Evolutionary conservation across 2,113 vertebrate species (phyloP), one percentile per base, ranked within the genome.

Genomic region (Gracilinanus agilis): DNA sequence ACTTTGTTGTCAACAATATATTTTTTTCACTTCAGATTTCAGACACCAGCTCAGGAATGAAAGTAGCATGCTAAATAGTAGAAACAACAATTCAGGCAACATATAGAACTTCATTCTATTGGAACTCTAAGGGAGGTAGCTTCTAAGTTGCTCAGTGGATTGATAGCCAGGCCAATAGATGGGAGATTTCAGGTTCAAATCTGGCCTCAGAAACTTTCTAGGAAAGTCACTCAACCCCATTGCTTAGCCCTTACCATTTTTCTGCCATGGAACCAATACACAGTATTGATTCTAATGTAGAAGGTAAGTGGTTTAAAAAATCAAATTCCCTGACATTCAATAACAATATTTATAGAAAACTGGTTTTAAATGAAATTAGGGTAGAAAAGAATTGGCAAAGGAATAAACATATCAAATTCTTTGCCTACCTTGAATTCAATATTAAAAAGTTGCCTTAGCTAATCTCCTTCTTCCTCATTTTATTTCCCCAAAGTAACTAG

Each of bases 1-100:
- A 97, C 93, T 94, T 92, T 95, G 94, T 96, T 96, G 95, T 96
- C 95, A 95, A 83, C 88, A 91, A 92, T 88, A 67, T 92, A 91
- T 94, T 95, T 92, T 94, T 49, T 49, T 49, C 49, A 10, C 55
- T 49, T 90, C 91, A 96, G 54, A 92, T 91, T 93, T 88, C 54
- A 91, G 88, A 91, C 83, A 92, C 58, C 34, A 56, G 55, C 40
- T 94, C 12, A 27, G 92, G 4, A 54, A 54, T 53, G 12, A 25
- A 29, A 58, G 88, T 94, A 91, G 91, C 25, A 0, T 90, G 49
- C 34, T 88, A 67, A 96, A 54, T 21, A 21, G 56, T 44, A 24
- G 90, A 58, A 21, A 0, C 3, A 16, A n/a, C 0, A 25, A 55
- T 3, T 7, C 2, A 54, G 55, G 54, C 29, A 3, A 25, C 40